phyloP scores from a whole-genome alignment of 2,113 vertebrate genomes.

The Gavialis gangeticus region DNA sequence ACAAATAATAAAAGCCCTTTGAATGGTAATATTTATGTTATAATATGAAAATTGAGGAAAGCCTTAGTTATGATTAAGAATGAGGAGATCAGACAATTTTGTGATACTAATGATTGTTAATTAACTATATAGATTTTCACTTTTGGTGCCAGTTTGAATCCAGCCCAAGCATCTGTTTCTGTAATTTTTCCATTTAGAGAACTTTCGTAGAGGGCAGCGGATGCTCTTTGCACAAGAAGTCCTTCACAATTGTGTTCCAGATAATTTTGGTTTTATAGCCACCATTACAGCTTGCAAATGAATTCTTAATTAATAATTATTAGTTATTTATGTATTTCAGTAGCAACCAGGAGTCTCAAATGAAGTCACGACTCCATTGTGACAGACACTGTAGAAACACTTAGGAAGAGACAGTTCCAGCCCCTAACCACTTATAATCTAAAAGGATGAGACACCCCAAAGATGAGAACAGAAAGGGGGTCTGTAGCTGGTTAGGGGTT shows the following conservation, averaged over 20 bases:
- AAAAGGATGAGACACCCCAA: not conserved
- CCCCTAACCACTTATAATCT: not conserved
- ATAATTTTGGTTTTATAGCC: not conserved
- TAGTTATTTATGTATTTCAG: not conserved
- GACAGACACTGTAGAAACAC: not conserved
- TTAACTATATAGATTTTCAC: not conserved
- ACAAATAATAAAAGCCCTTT: not conserved
- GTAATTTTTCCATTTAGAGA: not conserved
- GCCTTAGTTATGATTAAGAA: not conserved
- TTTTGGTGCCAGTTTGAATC: not conserved
- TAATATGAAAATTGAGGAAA: not conserved
- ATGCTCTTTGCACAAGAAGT: not conserved
- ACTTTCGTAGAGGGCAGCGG: not conserved
- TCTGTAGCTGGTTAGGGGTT: no score
- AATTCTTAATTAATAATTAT: not conserved
- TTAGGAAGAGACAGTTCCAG: not conserved
- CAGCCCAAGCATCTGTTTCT: not conserved
- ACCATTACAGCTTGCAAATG: not conserved
- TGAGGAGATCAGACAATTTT: not conserved
- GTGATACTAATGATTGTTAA: not conserved
- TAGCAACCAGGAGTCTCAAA: not conserved
- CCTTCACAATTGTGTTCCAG: not conserved
- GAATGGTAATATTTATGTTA: not conserved
- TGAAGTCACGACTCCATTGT: accelerated
- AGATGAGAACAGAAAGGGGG: not conserved